Percentiles rank a stretch among this genome's conserved stretches.
These are phyloP conservation scores for Tragopan temminckii DNA, from an alignment of 2,797 vertebrate species.

Conservation along the genomic window DNA sequence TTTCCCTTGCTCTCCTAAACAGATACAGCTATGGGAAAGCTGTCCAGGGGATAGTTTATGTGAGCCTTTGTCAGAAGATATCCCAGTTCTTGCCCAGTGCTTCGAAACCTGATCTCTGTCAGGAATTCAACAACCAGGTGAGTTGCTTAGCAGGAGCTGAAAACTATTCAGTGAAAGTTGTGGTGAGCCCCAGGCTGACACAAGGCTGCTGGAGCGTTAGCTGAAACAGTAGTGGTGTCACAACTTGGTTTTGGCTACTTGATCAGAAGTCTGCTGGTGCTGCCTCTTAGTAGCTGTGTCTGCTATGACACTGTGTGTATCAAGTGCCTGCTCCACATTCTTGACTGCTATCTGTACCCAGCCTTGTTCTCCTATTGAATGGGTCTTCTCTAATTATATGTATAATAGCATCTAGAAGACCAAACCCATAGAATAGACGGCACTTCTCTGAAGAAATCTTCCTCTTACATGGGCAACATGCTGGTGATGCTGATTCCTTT, in stretches of 20 bases:
- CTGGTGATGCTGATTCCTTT: neutral
- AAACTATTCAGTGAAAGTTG: rapidly evolving
- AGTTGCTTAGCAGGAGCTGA: conserved; percentile 1
- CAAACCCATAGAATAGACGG: neutral
- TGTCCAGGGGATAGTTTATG: neutral
- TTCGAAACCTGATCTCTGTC: conserved; percentile 50
- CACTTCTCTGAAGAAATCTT: neutral
- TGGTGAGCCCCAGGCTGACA: neutral
- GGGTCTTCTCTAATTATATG: neutral
- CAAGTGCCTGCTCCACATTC: rapidly evolving
- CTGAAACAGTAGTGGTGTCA: neutral
- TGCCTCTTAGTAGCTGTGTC: neutral
- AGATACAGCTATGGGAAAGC: conserved; percentile 63
- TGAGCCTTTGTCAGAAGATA: conserved; percentile 70
- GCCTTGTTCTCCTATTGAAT: neutral
- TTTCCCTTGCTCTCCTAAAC: neutral
- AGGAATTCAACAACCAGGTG: conserved; percentile 63
- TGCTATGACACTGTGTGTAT: neutral
- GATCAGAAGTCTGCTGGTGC: neutral
- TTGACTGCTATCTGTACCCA: neutral
- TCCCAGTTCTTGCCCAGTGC: neutral
- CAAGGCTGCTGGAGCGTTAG: neutral
- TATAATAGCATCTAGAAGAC: neutral
- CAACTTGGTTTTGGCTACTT: neutral
- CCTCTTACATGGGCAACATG: neutral